Evolutionary conservation across 2,888 invertebrate genomes (phyloP).

Genomic region (Hedya salicella): DNA sequence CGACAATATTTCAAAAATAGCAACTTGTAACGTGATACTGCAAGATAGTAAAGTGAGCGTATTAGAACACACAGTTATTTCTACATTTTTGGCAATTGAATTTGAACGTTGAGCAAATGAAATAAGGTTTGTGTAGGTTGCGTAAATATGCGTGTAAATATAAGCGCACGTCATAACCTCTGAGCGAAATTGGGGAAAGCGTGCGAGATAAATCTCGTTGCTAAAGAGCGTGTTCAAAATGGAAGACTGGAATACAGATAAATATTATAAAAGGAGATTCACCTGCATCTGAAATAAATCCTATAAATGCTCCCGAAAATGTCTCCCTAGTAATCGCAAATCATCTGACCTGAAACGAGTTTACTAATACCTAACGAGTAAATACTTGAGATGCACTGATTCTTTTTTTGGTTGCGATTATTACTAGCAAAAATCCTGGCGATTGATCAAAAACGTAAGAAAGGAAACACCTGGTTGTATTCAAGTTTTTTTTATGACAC

Average conservation of each 20-base stretch:
- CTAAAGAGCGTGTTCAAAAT: constrained; percentile 52
- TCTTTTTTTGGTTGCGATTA: no score
- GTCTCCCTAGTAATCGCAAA: no score
- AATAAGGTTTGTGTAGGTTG: constrained; percentile 26
- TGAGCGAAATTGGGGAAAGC: constrained; percentile 65
- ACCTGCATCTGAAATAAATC: no score
- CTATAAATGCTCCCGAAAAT: no score
- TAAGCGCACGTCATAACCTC: constrained; percentile 61
- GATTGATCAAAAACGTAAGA: no score
- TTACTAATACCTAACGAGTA: no score
- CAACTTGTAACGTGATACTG: constrained; percentile 39
- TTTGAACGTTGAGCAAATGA: constrained; percentile 18
- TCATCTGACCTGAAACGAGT: no score
- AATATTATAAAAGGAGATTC: no score
- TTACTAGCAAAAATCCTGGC: no score
- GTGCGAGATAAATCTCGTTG: constrained; percentile 65
- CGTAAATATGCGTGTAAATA: constrained; percentile 43
- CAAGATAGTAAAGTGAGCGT: constrained; percentile 51
- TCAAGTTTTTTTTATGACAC: no score
- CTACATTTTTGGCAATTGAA: not conserved
- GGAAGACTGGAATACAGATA: not conserved
- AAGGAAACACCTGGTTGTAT: no score
- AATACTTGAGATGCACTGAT: no score
- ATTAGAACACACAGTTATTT: constrained; percentile 43
- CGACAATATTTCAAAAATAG: constrained; percentile 42